Evolutionary conservation across 1,140 invertebrate species (phyloP).

Genomic region (Plutomurus gul): DNA sequence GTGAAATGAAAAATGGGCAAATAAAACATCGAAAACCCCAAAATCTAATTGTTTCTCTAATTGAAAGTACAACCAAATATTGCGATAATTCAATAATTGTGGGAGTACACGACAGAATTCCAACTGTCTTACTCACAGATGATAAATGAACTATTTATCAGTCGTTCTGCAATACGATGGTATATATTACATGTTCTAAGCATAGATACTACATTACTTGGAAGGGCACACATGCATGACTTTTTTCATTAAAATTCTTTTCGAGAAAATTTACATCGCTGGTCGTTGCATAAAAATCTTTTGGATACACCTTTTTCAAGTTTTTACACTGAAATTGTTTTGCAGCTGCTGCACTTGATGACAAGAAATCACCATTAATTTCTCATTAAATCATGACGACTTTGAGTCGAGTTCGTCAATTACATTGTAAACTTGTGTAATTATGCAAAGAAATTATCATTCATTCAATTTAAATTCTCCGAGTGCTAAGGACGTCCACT

Average conservation of each 20-base stretch:
- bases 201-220: no score
- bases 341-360: neutral
- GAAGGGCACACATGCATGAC: no score
- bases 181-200: no score
- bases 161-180: no score
- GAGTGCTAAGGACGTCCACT: neutral
- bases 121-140: no score
- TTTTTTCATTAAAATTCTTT: no score
- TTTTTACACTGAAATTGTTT: neutral
- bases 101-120: no score
- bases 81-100: no score
- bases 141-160: no score
- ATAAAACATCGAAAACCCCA: conserved; percentile 1
- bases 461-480: neutral
- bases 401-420: neutral
- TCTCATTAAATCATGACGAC: conserved; percentile 13
- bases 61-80: neutral
- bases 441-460: conserved; percentile 16
- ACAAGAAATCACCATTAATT: neutral
- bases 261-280: no score
- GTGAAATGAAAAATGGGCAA: conserved; percentile 4
- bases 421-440: neutral
- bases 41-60: neutral
- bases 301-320: no score
- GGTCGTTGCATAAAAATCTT: no score